These are phyloP conservation scores for Luperina nickerlii DNA, from an alignment of 2,888 invertebrate species.

Conservation along the genomic window DNA sequence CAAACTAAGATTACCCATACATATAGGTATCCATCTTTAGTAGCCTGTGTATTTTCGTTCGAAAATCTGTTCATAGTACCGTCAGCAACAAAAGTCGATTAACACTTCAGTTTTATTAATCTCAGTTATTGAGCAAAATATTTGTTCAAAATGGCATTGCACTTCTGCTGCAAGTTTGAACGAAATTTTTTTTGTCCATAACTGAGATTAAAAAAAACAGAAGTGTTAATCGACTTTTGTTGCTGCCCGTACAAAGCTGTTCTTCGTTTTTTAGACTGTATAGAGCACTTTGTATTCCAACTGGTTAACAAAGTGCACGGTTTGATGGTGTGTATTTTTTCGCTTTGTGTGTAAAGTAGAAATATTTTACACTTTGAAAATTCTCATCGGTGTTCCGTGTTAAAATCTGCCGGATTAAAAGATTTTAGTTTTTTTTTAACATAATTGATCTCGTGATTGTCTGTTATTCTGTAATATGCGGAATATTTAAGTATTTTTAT, in stretches of 20 bases:
- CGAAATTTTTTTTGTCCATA: too few relatives aligned
- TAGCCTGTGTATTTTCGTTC: not conserved
- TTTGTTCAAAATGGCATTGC: too few relatives aligned
- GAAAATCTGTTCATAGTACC: not conserved
- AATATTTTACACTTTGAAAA: not conserved
- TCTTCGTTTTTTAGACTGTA: not conserved
- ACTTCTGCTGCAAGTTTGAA: too few relatives aligned
- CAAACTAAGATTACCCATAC: not conserved
- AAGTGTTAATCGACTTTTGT: too few relatives aligned
- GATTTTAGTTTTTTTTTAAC: too few relatives aligned
- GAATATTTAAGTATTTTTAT: not conserved
- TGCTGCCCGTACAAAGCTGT: not conserved
- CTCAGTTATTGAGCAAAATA: too few relatives aligned
- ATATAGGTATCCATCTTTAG: not conserved
- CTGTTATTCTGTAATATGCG: not conserved
- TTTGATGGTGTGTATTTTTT: conserved; percentile 4
- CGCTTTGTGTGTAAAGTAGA: conserved; percentile 8
- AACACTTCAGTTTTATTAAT: too few relatives aligned
- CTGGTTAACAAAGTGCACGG: conserved; percentile 27
- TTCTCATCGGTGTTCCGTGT: not conserved
- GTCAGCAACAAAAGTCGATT: too few relatives aligned
- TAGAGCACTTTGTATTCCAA: conserved; percentile 26
- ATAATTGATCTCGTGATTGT: not conserved
- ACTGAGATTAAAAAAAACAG: too few relatives aligned
- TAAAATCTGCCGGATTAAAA: not conserved